Evolutionary conservation across 92 coral and sea anemone genomes (phyloP).

Genomic region (Hydrozoanthus gracilis): DNA sequence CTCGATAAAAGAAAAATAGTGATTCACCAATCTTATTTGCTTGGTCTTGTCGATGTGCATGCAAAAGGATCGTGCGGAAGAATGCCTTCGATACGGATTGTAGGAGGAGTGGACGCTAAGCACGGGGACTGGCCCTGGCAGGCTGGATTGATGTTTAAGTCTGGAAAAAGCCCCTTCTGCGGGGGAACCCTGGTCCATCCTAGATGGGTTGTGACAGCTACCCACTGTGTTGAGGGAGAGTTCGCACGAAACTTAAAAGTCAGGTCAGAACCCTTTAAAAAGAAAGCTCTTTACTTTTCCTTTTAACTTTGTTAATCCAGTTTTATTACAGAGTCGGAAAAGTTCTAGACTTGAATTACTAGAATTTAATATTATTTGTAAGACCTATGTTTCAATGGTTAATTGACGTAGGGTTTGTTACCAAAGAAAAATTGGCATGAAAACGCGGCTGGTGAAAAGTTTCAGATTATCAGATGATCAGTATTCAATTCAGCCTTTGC

Average conservation of each 20-base stretch:
- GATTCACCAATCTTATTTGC: too few relatives aligned
- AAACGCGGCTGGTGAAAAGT: too few relatives aligned
- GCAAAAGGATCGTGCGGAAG: slow-evolving; percentile 56
- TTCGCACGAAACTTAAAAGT: slow-evolving; percentile 8
- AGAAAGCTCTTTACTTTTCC: too few relatives aligned
- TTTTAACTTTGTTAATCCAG: background rate
- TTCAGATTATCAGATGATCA: too few relatives aligned
- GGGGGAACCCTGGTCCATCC: slow-evolving; percentile 44
- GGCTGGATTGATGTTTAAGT: slow-evolving; percentile 26
- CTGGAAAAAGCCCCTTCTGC: slow-evolving; percentile 36
- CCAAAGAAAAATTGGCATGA: too few relatives aligned
- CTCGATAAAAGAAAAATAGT: too few relatives aligned
- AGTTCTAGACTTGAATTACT: too few relatives aligned
- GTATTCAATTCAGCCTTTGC: too few relatives aligned
- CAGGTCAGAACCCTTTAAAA: background rate
- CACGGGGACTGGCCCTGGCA: slow-evolving; percentile 48
- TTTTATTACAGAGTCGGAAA: too few relatives aligned
- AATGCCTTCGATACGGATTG: slow-evolving; percentile 56
- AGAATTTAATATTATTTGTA: too few relatives aligned
- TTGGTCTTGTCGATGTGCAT: background rate
- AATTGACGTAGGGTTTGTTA: too few relatives aligned
- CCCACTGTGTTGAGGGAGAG: slow-evolving; percentile 41
- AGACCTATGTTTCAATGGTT: too few relatives aligned
- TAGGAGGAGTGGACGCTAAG: slow-evolving; percentile 57
- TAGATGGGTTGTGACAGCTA: slow-evolving; percentile 27